Base-by-base conservation (phyloP, 2,888 invertebrate genomes). In the Parnassius mnemosyne region DNA sequence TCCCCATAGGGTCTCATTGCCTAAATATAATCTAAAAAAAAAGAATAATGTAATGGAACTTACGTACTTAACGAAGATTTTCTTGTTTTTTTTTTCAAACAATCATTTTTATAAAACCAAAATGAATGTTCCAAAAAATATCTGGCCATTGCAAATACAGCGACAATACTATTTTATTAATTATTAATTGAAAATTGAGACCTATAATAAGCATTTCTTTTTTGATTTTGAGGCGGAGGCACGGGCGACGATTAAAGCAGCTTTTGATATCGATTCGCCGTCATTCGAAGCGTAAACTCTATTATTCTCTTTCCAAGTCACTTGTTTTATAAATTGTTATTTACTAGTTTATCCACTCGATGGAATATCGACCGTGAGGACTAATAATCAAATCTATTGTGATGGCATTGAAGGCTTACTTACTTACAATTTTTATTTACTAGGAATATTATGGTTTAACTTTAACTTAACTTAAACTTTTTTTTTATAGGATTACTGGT, bases 221-320 rank as follows among this genome's bases (percentile, higher is more conserved):
- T 51, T 16, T 51, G 51, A 57, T 43, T 57, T 57, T 20, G 9
- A 20, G 11, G 9, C 54, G 56, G 12, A 46, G 56, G 56, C 54
- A 56, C 47, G 25, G 47, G 57, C 66, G 63, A 64, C 71, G 70
- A 74, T 72, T 71, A 70, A 71, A 60, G 57, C 59, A 60, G 60
- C 51, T 58, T 51, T 57, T 60, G 49, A 59, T 64, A 69, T 68
- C 70, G 70, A 71, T 67, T 70, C 65, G 67, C 69, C 69, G 67
- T 64, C 66, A 63, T 65, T 68, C 61, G 68, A 65, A 65, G 63
- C 70, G 68, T 65, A 63, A 69, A 68, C 63, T 66, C 68, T 68
- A 70, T 70, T 68, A 64, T 68, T 67, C 62, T 53, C 54, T 66
- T 67, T 67, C 57, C 69, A 60, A 65, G 60, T 67, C 69, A 68